Evolutionary conservation across 35 echinoderm and acorn worm genomes (phyloP).

Genomic region (Acanthaster planci): DNA sequence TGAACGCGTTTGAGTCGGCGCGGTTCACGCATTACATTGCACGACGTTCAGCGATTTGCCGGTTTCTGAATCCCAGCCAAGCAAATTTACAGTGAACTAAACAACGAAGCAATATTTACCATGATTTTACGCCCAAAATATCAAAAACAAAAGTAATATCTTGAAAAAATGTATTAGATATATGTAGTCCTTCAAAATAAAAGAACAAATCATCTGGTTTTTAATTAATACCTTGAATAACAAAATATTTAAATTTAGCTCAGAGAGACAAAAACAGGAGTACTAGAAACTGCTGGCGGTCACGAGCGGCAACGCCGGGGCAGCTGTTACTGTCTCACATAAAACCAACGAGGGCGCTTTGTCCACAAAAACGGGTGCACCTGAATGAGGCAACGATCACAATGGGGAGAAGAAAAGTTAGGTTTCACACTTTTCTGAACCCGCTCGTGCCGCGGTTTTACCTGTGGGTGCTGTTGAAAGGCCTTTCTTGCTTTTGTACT

Average conservation of each 20-base stretch:
- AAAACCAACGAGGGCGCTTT: slow-evolving; percentile 19
- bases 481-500: no score
- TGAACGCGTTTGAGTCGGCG: no score
- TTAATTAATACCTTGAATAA: no score
- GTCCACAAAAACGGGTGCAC: slow-evolving; percentile 1
- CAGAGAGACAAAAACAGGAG: neutral
- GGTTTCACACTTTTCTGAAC: slow-evolving; percentile 1
- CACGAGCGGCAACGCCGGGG: slow-evolving; percentile 18
- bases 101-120: slow-evolving; percentile 13
- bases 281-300: slow-evolving; percentile 9
- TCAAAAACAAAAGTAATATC: neutral
- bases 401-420: neutral
- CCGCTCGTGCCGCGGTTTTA: slow-evolving; percentile 9
- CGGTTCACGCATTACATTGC: no score
- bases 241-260: no score
- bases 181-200: slow-evolving; percentile 19
- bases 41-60: neutral
- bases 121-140: neutral
- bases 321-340: slow-evolving; percentile 30
- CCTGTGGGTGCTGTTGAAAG: neutral
- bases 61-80: neutral
- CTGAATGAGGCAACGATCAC: neutral
- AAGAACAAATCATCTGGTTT: neutral
- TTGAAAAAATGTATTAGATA: neutral
- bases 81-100: neutral